Evolutionary conservation across 2,888 invertebrate species (phyloP).

Genomic region (Cetonia aurata): DNA sequence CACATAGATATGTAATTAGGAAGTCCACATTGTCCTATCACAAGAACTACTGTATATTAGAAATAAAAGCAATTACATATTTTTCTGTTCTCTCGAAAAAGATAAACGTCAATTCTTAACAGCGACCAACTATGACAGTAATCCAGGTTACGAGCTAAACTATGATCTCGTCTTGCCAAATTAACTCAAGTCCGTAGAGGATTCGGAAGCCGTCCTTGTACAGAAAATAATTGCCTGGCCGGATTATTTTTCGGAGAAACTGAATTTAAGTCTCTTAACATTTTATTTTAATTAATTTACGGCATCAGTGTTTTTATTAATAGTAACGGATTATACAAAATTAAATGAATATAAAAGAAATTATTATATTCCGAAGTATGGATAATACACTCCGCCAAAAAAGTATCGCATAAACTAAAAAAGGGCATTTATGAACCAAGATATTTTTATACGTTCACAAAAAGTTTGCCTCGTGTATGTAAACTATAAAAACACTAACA

Average conservation of each 20-base stretch:
- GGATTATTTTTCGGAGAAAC: slow-evolving; percentile 29
- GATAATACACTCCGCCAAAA: too few relatives aligned
- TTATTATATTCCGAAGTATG: too few relatives aligned
- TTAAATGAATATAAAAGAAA: neutral
- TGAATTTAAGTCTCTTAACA: slow-evolving; percentile 33
- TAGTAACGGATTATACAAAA: neutral
- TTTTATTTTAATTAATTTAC: slow-evolving; percentile 22
- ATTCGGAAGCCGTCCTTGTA: slow-evolving; percentile 35
- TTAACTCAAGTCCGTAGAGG: slow-evolving; percentile 35
- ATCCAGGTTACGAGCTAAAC: slow-evolving; percentile 41
- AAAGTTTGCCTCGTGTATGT: too few relatives aligned
- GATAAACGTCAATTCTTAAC: slow-evolving; percentile 32
- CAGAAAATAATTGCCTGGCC: slow-evolving; percentile 38
- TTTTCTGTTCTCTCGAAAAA: neutral
- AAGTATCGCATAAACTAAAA: too few relatives aligned
- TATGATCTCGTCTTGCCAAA: slow-evolving; percentile 41
- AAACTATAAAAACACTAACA: too few relatives aligned
- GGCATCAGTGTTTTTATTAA: neutral
- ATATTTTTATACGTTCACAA: too few relatives aligned
- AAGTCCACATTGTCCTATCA: too few relatives aligned
- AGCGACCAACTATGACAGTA: slow-evolving; percentile 34
- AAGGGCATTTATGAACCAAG: too few relatives aligned
- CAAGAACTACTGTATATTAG: neutral
- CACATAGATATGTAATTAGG: too few relatives aligned
- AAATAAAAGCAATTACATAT: slow-evolving; percentile 16